A percentile compares a stretch with the other conserved stretches of the same genome.
These are phyloP conservation scores for Cotesia glomerata DNA, from an alignment of 1,140 invertebrate species.

Conservation along the genomic window DNA sequence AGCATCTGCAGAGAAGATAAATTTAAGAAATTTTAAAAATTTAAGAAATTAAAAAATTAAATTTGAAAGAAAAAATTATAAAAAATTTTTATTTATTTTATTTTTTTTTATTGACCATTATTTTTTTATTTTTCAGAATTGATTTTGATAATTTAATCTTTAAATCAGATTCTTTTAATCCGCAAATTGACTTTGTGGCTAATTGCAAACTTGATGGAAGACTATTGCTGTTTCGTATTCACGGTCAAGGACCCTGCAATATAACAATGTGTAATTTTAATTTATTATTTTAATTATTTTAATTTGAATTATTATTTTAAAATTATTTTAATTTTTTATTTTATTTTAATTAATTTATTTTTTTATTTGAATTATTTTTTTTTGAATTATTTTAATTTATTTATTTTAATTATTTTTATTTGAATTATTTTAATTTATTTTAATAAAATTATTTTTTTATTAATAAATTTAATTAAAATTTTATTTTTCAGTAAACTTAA, in stretches of 20 bases:
- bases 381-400: background rate
- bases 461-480: slow-evolving; percentile 15
- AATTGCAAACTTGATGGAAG: slow-evolving; percentile 74
- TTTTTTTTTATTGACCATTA: too few relatives aligned
- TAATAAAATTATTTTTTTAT: background rate
- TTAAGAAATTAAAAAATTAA: too few relatives aligned
- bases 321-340: too few relatives aligned
- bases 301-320: too few relatives aligned
- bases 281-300: background rate
- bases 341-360: background rate
- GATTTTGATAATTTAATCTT: slow-evolving; percentile 61
- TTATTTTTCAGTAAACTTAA: slow-evolving; percentile 63
- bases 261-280: slow-evolving; percentile 72
- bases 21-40: too few relatives aligned
- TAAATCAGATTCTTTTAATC: slow-evolving; percentile 54
- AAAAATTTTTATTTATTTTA: too few relatives aligned
- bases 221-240: slow-evolving; percentile 73
- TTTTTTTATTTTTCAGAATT: slow-evolving; percentile 51
- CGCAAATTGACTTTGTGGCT: slow-evolving; percentile 66
- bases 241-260: slow-evolving; percentile 72
- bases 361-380: too few relatives aligned
- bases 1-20: too few relatives aligned
- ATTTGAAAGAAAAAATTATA: too few relatives aligned
- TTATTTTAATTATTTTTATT: too few relatives aligned
- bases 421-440: background rate